Conservation (phyloP, 1,140 invertebrate genomes). For the Sinella curviseta region DNA sequence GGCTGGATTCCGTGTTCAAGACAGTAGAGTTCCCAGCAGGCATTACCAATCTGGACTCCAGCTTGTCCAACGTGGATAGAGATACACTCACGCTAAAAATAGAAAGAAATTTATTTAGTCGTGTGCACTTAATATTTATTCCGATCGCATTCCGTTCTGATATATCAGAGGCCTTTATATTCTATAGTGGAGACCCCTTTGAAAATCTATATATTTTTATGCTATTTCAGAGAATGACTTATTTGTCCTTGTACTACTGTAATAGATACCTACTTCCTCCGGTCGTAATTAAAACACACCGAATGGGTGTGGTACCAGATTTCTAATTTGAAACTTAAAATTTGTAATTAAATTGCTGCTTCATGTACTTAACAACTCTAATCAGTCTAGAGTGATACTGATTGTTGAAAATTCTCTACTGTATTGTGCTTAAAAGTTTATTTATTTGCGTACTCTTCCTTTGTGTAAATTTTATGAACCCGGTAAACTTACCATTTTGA, state of each 20-base stretch:
- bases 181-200: background rate
- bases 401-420: too few relatives aligned
- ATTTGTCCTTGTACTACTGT: background rate
- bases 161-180: background rate
- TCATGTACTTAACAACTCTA: too few relatives aligned
- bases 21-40: constrained; percentile 72
- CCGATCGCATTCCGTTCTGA: background rate
- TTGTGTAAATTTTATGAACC: too few relatives aligned
- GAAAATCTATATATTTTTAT: background rate
- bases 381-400: too few relatives aligned
- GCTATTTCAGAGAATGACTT: background rate
- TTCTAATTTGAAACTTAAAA: background rate
- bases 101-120: constrained; percentile 39
- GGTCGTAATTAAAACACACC: too few relatives aligned
- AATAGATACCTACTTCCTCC: background rate
- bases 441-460: too few relatives aligned
- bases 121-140: background rate
- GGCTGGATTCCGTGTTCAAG: constrained; percentile 79
- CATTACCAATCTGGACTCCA: constrained; percentile 73
- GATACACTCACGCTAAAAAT: constrained; percentile 63
- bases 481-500: too few relatives aligned
- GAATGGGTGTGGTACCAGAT: background rate
- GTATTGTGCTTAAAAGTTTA: too few relatives aligned
- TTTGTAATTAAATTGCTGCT: background rate
- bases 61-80: constrained; percentile 74